Base-by-base conservation (phyloP, 92 coral and sea anemone species). In the Paramuricea clavata region DNA sequence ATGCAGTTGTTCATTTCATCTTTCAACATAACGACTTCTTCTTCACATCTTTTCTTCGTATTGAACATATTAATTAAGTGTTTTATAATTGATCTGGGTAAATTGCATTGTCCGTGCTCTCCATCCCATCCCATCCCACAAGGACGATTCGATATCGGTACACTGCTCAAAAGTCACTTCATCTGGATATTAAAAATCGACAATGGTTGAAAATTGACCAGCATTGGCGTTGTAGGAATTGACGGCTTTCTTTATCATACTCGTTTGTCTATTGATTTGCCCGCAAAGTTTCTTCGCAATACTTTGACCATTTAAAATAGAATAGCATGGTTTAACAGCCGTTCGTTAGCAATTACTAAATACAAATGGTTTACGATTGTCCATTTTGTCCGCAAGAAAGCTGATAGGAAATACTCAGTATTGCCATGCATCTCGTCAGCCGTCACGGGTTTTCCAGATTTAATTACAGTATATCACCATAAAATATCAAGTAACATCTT, bases 261-360 rank as follows among this genome's bases (percentile, higher is more conserved):
- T 33, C 7, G 75, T 69, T 21, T 69, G 75, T 23, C 41, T 69
- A 19, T 42, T 69, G 21, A 69, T 69, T 69, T 69, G 75, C 10
- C 75, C 75, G 28, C 75, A 69, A 19, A 69, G 41, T 32, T 69
- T 69, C 75, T 69, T 69, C 17, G 75, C 75, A 28, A 69, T 69
- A 69, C 42, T 33, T 69, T 69, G 75, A 28, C 75, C 75, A 13
- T 69, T 43, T 69, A 32, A 28, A 69, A 69, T 7, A 62, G 22
- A 22, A 62, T 22, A 62, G 22, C 70, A 62, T 62, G 7, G 31
- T 36, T 36, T 36, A 36, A 32, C 9, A 32, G 26, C 2, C 62
- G 62, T 22, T 32, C 70, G 22, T 26, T 32, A 30, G 25, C 70
- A 62, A 28, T 36, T 3, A 69, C 42, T 15, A 32, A 36, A 69